phyloP scores from a whole-genome alignment of 2,888 invertebrate genomes.

The Koerneria pararmatus region DNA sequence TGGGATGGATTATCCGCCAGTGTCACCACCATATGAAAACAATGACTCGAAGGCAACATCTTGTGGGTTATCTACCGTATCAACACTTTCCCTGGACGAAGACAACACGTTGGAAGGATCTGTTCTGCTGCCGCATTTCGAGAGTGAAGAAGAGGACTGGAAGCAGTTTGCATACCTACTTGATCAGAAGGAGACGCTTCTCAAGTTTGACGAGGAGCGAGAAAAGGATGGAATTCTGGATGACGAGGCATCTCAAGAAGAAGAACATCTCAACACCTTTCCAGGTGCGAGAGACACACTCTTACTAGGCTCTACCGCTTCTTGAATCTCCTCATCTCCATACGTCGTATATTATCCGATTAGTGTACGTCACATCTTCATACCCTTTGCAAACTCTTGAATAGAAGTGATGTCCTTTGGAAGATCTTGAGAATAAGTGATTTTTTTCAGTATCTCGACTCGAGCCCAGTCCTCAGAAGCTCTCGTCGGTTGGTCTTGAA shows the following conservation, averaged over 20 bases:
- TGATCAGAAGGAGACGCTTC: background rate
- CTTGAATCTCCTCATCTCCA: background rate
- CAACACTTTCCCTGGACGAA: too few relatives aligned
- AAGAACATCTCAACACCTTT: too few relatives aligned
- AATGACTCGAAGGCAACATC: too few relatives aligned
- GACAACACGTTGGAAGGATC: too few relatives aligned
- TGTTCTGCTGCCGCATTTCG: conserved; percentile 15
- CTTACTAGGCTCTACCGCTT: too few relatives aligned
- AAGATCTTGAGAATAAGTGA: too few relatives aligned
- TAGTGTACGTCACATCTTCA: background rate
- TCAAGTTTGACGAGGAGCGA: background rate
- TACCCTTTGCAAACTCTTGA: too few relatives aligned
- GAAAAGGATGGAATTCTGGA: background rate
- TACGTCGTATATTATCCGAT: too few relatives aligned
- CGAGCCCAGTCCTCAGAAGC: background rate
- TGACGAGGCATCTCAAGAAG: background rate
- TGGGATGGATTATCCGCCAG: too few relatives aligned
- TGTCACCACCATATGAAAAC: too few relatives aligned
- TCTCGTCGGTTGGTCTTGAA: background rate
- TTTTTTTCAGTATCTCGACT: conserved; percentile 13
- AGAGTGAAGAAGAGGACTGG: conserved; percentile 18
- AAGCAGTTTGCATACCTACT: conserved; percentile 16
- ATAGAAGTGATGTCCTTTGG: background rate
- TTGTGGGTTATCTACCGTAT: too few relatives aligned
- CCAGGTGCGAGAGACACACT: too few relatives aligned